These are phyloP conservation scores for Hirtodrosophila confusa DNA, from an alignment of 2,888 invertebrate species.

Conservation along the genomic window DNA sequence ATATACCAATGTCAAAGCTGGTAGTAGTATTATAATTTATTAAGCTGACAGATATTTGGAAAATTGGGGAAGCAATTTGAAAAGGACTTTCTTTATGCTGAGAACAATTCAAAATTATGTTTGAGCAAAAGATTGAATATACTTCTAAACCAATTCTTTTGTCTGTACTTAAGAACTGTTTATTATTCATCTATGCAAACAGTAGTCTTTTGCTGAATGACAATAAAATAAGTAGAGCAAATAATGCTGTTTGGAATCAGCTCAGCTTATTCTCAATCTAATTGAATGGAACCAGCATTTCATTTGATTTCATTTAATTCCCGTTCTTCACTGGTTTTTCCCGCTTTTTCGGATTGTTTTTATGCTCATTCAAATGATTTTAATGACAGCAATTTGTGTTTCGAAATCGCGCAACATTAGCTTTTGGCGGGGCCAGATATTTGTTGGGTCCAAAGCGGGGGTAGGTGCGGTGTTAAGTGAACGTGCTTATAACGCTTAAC, in stretches of 20 bases:
- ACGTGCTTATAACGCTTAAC: conserved; percentile 80
- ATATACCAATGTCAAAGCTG: no score
- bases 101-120: no score
- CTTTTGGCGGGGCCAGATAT: conserved; percentile 51
- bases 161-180: conserved; percentile 1
- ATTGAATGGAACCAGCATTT: conserved; percentile 46
- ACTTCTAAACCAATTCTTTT: not conserved
- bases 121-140: no score
- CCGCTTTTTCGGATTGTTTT: conserved; percentile 48
- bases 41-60: no score
- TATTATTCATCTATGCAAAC: conserved; percentile 11
- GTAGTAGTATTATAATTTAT: no score
- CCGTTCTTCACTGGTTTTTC: not conserved
- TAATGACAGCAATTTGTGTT: conserved; percentile 80
- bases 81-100: no score
- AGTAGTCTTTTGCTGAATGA: conserved; percentile 24
- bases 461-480: conserved; percentile 54
- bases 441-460: conserved; percentile 5
- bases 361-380: conserved; percentile 77
- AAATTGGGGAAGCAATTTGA: no score
- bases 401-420: conserved; percentile 77
- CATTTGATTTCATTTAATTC: conserved; percentile 21
- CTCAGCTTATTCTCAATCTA: conserved; percentile 29
- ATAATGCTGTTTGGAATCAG: conserved; percentile 34
- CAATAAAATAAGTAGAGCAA: conserved; percentile 22